phyloP scores from a whole-genome alignment of 2,888 invertebrate species.

The Noctua pronuba region DNA sequence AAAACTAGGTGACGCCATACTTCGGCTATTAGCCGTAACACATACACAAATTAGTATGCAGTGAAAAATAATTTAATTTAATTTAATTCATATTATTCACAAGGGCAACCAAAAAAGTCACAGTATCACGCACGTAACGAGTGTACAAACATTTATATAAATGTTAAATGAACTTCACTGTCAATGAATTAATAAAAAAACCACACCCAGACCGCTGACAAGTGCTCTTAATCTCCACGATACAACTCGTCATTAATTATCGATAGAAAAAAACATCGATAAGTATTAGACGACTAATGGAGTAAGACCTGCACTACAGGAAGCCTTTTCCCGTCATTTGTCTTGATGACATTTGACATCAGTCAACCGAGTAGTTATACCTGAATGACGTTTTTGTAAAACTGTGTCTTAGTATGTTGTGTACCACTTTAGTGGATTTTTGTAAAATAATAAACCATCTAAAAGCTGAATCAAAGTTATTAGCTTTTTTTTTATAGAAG shows the following conservation, averaged over 20 bases:
- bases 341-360: slow-evolving; percentile 89
- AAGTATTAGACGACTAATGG: slow-evolving; percentile 78
- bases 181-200: slow-evolving; percentile 61
- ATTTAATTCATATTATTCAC: slow-evolving; percentile 40
- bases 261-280: slow-evolving; percentile 74
- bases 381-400: slow-evolving; percentile 68
- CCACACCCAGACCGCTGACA: slow-evolving; percentile 68
- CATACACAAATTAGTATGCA: slow-evolving; percentile 1
- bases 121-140: slow-evolving; percentile 14
- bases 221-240: slow-evolving; percentile 71
- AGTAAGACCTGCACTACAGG: slow-evolving; percentile 83
- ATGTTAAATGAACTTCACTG: slow-evolving; percentile 25
- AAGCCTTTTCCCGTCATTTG: slow-evolving; percentile 86
- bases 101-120: slow-evolving; percentile 33
- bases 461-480: neutral
- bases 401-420: slow-evolving; percentile 7
- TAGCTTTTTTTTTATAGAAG: neutral
- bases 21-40: neutral
- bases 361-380: slow-evolving; percentile 82
- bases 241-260: slow-evolving; percentile 80
- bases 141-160: slow-evolving; percentile 37
- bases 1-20: too few relatives aligned
- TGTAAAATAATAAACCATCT: neutral
- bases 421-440: neutral
- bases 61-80: slow-evolving; percentile 13